Evolutionary conservation across 2,888 invertebrate genomes (phyloP), one percentile per base, ranked within the genome.

Genomic region (Cataglyphis albicans): DNA sequence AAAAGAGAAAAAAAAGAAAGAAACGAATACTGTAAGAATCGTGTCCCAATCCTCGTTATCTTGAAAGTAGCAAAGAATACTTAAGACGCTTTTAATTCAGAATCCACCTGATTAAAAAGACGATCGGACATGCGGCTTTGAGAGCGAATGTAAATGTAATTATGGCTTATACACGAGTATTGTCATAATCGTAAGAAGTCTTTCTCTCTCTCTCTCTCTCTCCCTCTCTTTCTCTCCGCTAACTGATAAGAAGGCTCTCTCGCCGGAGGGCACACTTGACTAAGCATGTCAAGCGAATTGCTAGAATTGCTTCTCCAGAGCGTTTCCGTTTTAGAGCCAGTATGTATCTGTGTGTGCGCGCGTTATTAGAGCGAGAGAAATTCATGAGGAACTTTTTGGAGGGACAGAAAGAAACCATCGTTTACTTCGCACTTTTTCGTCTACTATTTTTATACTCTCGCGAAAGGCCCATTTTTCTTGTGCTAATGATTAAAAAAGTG

Each of bases 41-140:
- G 18, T 52, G 1, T 38, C 6, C 15, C 44, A 35, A 64, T 63
- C 29, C 25, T 68, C 68, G 35, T 1, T 35, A 44, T 80, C 32
- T 72, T 6, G 55, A 59, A 21, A 59, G 35, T 59, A 59, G 59
- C 44, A 35, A 70, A 21, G 21, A 59, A 80, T 59, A 80, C 59
- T 59, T 59, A 80, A 72, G 15, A 38, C 3, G 15, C 52, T 18
- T 32, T 70, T 57, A 44, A 21, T 67, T 76, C 38, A 25, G 10
- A 38, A 41, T 55, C n/a, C 12, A 44, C 18, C 48, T 73, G n/a
- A 75, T 76, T 29, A 35, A 67, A 29, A 84, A 87, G 81, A 80
- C 91, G 92, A 93, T 93, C 76, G 91, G 93, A 92, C 92, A 93
- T 93, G 93, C 92, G 93, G 93, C 93, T 87, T 87, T 76, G 84